Evolutionary conservation across 2,888 invertebrate genomes (phyloP), one percentile per base, ranked within the genome.

Genomic region (Eristalinus aeneus): DNA sequence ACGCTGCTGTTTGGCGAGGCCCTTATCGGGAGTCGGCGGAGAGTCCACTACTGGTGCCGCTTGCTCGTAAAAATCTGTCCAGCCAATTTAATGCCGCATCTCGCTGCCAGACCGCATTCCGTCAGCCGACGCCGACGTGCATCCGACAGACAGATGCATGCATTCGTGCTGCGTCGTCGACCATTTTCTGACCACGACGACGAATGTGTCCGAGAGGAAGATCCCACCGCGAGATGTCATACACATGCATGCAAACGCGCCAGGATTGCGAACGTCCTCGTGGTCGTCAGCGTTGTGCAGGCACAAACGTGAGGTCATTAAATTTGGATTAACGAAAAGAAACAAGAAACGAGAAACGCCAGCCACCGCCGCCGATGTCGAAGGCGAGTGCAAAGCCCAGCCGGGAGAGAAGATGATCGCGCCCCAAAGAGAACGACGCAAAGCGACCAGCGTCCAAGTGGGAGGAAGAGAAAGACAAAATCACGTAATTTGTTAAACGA

Each of bases 401-500:
- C 46, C 46, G 6, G 46, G 46, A 16, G 46, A 61, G 63, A 27
- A 67, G 82, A 76, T 60, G 72, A 75, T 68, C 67, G 53, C 46
- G 53, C 2, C 36, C 16, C 27, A 46, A 65, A 63, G 71, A 36
- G 65, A 68, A 46, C 10, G 11, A n/a, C 46, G 27, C 4, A 8
- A 23, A 4, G 32, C 39, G 39, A 23, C 22, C 23, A 23, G 31
- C 23, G 34, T 39, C 69, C 36, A 77, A 81, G 77, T 77, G 82
- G 83, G 72, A 83, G 74, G 54, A 79, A 87, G 83, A 69, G 83
- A 87, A 87, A 87, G 81, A 81, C 82, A 83, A 83, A 87, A 87
- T 83, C 87, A 87, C 78, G 87, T 87, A 87, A 87, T 87, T 87
- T 87, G 87, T 87, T 87, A 79, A 87, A 87, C 87, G 87, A 87